phyloP scores from a whole-genome alignment of 2,113 vertebrate genomes.

The Cercopithecus mona region DNA sequence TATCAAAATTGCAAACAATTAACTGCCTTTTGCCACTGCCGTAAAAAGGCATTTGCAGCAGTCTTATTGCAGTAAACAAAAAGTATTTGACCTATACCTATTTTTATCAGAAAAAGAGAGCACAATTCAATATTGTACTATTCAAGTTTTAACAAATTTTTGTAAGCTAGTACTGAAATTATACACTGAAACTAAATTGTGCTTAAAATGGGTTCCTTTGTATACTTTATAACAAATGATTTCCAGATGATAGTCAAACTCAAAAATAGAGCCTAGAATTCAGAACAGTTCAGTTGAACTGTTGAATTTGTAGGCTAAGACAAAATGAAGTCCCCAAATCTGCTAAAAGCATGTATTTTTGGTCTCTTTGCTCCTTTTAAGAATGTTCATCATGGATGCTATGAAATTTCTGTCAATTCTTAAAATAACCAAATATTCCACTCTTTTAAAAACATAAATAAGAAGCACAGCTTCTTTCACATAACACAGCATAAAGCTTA shows the following conservation, averaged over 20 bases:
- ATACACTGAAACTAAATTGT: constrained; percentile 27
- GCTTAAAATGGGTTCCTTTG: constrained; percentile 54
- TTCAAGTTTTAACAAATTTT: neutral
- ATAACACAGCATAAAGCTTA: neutral
- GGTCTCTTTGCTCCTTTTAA: constrained; percentile 8
- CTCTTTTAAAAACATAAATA: constrained; percentile 7
- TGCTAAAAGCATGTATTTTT: constrained; percentile 7
- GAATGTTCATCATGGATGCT: neutral
- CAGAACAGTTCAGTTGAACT: constrained; percentile 22
- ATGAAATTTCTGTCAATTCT: constrained; percentile 16
- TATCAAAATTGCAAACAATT: neutral
- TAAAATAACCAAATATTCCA: constrained; percentile 29
- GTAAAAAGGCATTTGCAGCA: neutral
- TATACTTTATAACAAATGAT: constrained; percentile 55
- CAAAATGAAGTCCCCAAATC: constrained; percentile 41
- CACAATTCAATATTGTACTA: neutral
- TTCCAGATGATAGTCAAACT: constrained; percentile 64
- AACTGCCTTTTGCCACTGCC: neutral
- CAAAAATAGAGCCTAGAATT: constrained; percentile 52
- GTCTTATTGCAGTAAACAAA: neutral
- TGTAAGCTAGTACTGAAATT: constrained; percentile 12
- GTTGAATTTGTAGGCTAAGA: neutral
- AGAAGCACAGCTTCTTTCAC: neutral
- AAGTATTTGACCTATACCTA: neutral
- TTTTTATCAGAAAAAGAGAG: neutral